A percentile compares a stretch with the other conserved stretches of the same genome.
Conservation (phyloP, 2,113 vertebrate species). For the Aptenodytes forsteri region DNA sequence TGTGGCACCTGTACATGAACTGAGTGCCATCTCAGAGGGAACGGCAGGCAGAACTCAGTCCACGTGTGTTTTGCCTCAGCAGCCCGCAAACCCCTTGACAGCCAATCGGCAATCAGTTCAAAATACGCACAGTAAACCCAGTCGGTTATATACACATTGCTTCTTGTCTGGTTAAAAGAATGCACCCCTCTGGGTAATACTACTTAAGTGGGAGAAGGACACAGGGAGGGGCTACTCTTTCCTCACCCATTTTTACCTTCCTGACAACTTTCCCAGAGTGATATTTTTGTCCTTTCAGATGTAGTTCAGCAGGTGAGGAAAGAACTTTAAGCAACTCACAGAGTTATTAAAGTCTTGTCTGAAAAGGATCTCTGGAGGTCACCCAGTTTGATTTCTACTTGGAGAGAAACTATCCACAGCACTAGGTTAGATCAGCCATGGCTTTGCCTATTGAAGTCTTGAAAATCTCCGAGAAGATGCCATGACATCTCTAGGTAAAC, state of each 20-base stretch:
- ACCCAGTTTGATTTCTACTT: neutral
- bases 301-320: neutral
- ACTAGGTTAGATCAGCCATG: neutral
- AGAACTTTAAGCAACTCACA: neutral
- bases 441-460: neutral
- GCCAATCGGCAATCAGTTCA: neutral
- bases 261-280: neutral
- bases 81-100: neutral
- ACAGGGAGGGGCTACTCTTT: neutral
- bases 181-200: fast-evolving
- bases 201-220: neutral
- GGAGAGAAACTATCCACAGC: neutral
- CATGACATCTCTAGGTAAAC: neutral
- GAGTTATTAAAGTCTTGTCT: neutral
- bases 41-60: neutral
- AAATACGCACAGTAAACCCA: neutral
- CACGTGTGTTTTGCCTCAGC: fast-evolving
- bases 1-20: neutral
- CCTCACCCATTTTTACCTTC: neutral
- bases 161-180: neutral
- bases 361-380: neutral
- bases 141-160: neutral
- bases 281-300: neutral
- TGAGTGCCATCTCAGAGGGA: neutral
- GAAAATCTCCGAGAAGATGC: neutral